phyloP scores from a whole-genome alignment of 2,888 invertebrate species.

The Hirtodrosophila trivittata region DNA sequence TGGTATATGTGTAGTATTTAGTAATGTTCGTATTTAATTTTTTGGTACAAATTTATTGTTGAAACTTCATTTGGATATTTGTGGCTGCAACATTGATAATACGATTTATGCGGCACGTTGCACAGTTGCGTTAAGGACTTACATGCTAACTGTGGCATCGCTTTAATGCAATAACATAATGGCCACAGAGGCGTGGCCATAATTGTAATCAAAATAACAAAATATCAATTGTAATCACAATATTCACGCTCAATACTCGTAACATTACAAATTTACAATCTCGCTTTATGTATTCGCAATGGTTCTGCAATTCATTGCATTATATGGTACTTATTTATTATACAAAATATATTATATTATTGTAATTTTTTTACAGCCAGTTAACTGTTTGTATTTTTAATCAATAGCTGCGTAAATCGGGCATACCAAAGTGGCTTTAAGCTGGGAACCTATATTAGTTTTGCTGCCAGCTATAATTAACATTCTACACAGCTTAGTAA shows the following conservation, averaged over 20 bases:
- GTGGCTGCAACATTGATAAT: constrained; percentile 61
- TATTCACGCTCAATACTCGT: constrained; percentile 20
- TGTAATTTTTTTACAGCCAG: too few species aligned
- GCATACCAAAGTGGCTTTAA: too few species aligned
- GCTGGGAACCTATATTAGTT: too few species aligned
- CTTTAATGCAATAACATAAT: constrained; percentile 38
- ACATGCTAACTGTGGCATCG: constrained; percentile 30
- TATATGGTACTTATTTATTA: too few species aligned
- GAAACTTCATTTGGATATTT: constrained; percentile 60
- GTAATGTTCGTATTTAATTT: constrained; percentile 74
- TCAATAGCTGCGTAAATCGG: too few species aligned
- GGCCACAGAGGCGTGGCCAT: constrained; percentile 20
- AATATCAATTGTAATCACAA: constrained; percentile 33
- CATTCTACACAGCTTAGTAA: too few species aligned
- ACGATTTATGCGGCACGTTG: constrained; percentile 32
- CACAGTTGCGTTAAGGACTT: constrained; percentile 21
- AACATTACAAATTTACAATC: constrained; percentile 27
- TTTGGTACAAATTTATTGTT: constrained; percentile 50
- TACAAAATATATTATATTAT: too few species aligned
- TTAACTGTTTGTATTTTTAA: too few species aligned
- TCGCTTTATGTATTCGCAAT: too few species aligned
- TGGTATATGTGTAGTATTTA: constrained; percentile 40
- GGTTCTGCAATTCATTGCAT: too few species aligned
- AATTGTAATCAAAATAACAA: constrained; percentile 29
- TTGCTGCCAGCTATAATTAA: too few species aligned